Percentiles rank a stretch among this genome's conserved stretches.
phyloP scores from a whole-genome alignment of 2,888 invertebrate species.

The Syrphus vitripennis region DNA sequence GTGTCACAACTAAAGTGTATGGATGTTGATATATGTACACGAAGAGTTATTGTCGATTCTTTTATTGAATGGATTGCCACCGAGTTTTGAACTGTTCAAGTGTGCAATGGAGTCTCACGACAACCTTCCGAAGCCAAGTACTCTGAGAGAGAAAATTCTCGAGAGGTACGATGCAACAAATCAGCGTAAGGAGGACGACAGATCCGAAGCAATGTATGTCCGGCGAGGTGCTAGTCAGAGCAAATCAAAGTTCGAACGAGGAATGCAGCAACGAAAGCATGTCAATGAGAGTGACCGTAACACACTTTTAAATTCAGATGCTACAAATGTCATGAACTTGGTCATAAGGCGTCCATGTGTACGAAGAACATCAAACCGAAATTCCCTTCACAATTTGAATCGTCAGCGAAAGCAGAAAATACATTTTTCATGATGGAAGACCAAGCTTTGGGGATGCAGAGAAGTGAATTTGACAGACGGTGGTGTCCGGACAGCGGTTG shows the following conservation, averaged over 20 bases:
- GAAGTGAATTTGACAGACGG: not conserved
- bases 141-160: too few relatives aligned
- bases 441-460: slow-evolving; percentile 5
- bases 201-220: too few relatives aligned
- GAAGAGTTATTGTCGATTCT: slow-evolving; percentile 26
- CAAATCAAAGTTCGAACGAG: not conserved
- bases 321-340: too few relatives aligned
- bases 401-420: too few relatives aligned
- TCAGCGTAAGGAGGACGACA: too few relatives aligned
- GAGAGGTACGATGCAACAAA: too few relatives aligned
- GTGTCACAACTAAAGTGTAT: slow-evolving; percentile 26
- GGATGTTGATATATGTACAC: slow-evolving; percentile 13
- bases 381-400: too few relatives aligned
- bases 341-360: too few relatives aligned
- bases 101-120: too few relatives aligned
- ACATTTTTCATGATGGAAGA: not conserved
- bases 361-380: too few relatives aligned
- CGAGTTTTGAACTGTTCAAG: too few relatives aligned
- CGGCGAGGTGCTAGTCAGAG: not conserved
- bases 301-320: slow-evolving; percentile 23
- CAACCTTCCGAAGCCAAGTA: too few relatives aligned
- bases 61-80: slow-evolving; percentile 37
- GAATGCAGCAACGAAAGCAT: not conserved
- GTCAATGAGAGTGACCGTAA: not conserved
- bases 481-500: slow-evolving; percentile 35